phyloP scores from a whole-genome alignment of 1,140 invertebrate species.

The Sarcophaga bullata region DNA sequence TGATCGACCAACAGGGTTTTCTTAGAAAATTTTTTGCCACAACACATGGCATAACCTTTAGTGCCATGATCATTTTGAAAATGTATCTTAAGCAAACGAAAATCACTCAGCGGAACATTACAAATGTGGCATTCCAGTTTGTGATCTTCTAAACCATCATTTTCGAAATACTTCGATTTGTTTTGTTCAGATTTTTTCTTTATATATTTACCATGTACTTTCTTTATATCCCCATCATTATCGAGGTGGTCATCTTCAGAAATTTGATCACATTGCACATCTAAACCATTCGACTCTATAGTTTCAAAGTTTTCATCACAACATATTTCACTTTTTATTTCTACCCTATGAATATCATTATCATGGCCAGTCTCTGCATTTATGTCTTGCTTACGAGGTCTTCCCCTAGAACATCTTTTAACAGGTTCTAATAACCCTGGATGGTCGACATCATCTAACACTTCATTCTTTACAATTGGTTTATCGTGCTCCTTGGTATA shows the following conservation, averaged over 20 bases:
- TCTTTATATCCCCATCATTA: neutral
- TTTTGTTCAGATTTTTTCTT: neutral
- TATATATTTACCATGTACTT: neutral
- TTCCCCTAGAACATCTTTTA: too few relatives aligned
- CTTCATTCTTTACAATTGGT: too few relatives aligned
- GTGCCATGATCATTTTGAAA: slow-evolving; percentile 29
- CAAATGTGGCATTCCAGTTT: slow-evolving; percentile 33
- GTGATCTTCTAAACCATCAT: neutral
- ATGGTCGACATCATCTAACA: too few relatives aligned
- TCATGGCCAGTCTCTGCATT: neutral
- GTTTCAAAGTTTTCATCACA: neutral
- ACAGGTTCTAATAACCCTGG: too few relatives aligned
- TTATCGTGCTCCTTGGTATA: neutral
- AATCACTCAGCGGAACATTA: slow-evolving; percentile 7
- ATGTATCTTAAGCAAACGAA: slow-evolving; percentile 28
- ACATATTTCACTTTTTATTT: neutral
- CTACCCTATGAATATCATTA: neutral
- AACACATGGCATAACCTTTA: slow-evolving; percentile 36
- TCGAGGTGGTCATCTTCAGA: neutral
- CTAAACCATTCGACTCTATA: neutral
- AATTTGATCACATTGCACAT: neutral
- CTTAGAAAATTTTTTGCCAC: slow-evolving; percentile 36
- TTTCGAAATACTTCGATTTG: too few relatives aligned
- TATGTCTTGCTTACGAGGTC: neutral
- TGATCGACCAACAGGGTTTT: slow-evolving; percentile 28